Conservation (phyloP, 2,797 vertebrate species). For the Tauraco hartlaubi region DNA sequence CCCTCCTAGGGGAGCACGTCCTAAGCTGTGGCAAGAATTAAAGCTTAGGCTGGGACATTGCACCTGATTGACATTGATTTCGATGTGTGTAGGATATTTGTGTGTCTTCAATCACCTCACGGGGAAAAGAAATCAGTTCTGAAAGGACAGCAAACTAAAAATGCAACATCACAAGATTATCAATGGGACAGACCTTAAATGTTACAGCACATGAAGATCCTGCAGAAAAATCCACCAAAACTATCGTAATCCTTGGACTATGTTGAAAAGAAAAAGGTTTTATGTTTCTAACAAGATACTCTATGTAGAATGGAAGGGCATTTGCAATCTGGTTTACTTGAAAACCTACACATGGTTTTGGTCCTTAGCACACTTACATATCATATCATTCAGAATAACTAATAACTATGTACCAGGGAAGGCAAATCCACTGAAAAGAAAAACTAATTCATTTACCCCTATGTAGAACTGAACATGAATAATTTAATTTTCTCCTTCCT, state of each 20-base stretch:
- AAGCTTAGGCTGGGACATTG: constrained; percentile 71
- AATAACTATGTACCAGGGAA: neutral
- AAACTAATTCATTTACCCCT: neutral
- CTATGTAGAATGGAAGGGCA: neutral
- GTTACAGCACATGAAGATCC: constrained; percentile 42
- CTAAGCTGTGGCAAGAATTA: constrained; percentile 75
- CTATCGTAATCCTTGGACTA: constrained; percentile 27
- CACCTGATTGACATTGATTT: constrained; percentile 80
- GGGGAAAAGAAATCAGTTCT: constrained; percentile 68
- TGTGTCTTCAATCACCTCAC: constrained; percentile 73
- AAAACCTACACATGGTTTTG: neutral
- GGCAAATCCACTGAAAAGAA: neutral
- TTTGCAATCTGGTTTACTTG: constrained; percentile 18
- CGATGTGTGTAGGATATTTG: constrained; percentile 63
- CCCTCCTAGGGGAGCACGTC: constrained; percentile 71
- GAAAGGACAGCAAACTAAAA: constrained; percentile 84
- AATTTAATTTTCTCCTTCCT: neutral
- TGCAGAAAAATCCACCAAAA: constrained; percentile 33
- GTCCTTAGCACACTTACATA: neutral
- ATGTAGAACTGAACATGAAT: neutral
- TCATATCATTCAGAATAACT: neutral
- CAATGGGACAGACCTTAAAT: constrained; percentile 37
- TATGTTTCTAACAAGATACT: neutral
- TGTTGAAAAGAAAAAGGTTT: constrained; percentile 18
- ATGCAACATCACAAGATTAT: constrained; percentile 79